phyloP scores from a whole-genome alignment of 64 coral and sea anemone species.

The Exaiptasia diaphana region DNA sequence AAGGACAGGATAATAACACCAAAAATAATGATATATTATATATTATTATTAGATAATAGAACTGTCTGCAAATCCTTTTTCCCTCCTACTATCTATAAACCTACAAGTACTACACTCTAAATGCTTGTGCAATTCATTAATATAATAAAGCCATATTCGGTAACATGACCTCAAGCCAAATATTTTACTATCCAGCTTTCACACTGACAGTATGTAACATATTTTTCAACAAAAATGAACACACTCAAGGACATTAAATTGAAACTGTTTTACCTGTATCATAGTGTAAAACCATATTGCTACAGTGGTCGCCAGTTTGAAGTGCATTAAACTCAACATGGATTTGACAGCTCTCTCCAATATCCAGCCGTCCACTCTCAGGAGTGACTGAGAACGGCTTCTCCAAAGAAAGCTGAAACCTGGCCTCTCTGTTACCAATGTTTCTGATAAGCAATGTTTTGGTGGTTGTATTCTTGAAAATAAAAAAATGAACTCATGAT shows the following conservation, averaged over 20 bases:
- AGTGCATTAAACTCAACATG: constrained; percentile 87
- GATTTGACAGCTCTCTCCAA: constrained; percentile 93
- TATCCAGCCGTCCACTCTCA: constrained; percentile 72
- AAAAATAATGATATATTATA: too few species aligned
- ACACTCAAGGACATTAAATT: too few species aligned
- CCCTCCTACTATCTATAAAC: too few species aligned
- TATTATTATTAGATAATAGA: too few species aligned
- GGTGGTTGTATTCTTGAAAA: constrained; percentile 51
- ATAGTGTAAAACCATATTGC: constrained; percentile 91
- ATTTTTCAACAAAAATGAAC: too few species aligned
- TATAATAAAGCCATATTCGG: too few species aligned
- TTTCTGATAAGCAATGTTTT: constrained; percentile 91
- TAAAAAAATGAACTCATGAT: not conserved
- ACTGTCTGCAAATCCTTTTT: too few species aligned
- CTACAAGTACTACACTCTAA: too few species aligned
- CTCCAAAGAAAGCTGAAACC: constrained; percentile 71
- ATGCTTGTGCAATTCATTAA: too few species aligned
- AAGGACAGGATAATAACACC: not conserved
- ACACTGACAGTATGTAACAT: too few species aligned
- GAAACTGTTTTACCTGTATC: constrained; percentile 96
- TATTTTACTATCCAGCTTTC: too few species aligned
- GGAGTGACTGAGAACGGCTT: constrained; percentile 91
- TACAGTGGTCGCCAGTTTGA: constrained; percentile 76
- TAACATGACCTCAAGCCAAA: too few species aligned
- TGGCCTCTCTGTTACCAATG: constrained; percentile 93